Evolutionary conservation across 2,888 invertebrate genomes (phyloP).

Genomic region (Tridacna crocea): DNA sequence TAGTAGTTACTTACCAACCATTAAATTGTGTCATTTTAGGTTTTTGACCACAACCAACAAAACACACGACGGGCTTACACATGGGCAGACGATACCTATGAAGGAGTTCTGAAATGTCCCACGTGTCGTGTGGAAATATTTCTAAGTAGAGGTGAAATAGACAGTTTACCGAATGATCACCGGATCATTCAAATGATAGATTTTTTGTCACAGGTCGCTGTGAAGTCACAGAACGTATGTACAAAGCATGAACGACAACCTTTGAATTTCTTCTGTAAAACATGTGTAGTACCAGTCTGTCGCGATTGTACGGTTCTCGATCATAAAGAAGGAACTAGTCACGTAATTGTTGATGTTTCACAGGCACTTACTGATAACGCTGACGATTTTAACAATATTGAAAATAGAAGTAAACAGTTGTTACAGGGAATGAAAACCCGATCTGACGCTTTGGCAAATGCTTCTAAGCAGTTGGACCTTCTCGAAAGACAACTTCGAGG

Average conservation of each 20-base stretch:
- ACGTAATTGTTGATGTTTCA: conserved; percentile 76
- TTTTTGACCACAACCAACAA: conserved; percentile 76
- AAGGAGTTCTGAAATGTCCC: conserved; percentile 79
- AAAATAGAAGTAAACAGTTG: conserved; percentile 69
- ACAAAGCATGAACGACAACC: conserved; percentile 78
- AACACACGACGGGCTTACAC: conserved; percentile 64
- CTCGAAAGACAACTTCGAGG: conserved; percentile 72
- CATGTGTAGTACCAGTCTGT: conserved; percentile 76
- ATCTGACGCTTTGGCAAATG: conserved; percentile 76
- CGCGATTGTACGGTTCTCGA: conserved; percentile 80
- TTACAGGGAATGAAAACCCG: conserved; percentile 74
- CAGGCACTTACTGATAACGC: conserved; percentile 75
- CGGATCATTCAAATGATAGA: conserved; percentile 81
- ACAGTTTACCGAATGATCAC: conserved; percentile 77
- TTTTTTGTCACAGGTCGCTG: conserved; percentile 75
- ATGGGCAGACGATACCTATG: conserved; percentile 72
- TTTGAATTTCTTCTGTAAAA: conserved; percentile 79
- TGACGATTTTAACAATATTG: conserved; percentile 73
- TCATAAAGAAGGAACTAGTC: conserved; percentile 78
- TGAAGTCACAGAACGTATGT: conserved; percentile 77
- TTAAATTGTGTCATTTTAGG: conserved; percentile 59
- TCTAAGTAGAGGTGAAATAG: conserved; percentile 73
- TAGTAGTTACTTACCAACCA: too few species aligned
- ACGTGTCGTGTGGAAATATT: conserved; percentile 80
- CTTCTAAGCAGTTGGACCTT: conserved; percentile 78